Evolutionary conservation across 2,113 vertebrate genomes (phyloP), one percentile per base, ranked within the genome.

Genomic region (Laticauda colubrina): DNA sequence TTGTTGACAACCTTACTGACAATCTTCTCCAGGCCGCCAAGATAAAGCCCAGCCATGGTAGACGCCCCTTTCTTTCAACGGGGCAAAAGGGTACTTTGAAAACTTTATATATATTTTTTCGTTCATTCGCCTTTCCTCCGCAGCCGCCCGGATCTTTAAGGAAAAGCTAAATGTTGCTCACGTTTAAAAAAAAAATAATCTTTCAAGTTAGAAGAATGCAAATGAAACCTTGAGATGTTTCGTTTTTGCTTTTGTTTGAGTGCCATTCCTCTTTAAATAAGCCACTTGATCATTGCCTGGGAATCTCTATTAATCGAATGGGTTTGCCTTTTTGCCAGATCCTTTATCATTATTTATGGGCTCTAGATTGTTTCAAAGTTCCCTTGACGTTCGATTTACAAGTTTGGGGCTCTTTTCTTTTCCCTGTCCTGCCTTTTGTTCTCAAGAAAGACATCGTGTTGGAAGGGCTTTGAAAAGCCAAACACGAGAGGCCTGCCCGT

Each of bases 331-430:
- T 97, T 96, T 14, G 95, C 96, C 97, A 95, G 96, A 92, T 95
- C 96, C 97, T 97, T 97, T 97, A 97, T 97, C 97, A 96, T 97
- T 97, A 97, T 98, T 98, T 97, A 98, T 97, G 97, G 97, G 95
- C 97, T 97, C 97, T 97, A 98, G 97, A 98, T 97, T 97, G 97
- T 96, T 97, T 96, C 95, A 69, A 98, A 97, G 97, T 98, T 97
- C 97, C 97, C 97, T 97, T 97, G 97, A 97, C 97, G 96, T 97
- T 97, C 97, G 97, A 97, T 98, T 98, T 98, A 98, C 97, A 98
- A 98, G 97, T 98, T 98, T 97, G 96, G 96, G 95, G 94, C 92
- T 92, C 96, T 96, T 96, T 8, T 23, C 8, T 12, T 4, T 48
- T 12, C 90, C 94, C 95, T 96, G 91, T 96, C 96, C 95, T 92